phyloP scores from a whole-genome alignment of 2,888 invertebrate species.

The Epinotia ramella region DNA sequence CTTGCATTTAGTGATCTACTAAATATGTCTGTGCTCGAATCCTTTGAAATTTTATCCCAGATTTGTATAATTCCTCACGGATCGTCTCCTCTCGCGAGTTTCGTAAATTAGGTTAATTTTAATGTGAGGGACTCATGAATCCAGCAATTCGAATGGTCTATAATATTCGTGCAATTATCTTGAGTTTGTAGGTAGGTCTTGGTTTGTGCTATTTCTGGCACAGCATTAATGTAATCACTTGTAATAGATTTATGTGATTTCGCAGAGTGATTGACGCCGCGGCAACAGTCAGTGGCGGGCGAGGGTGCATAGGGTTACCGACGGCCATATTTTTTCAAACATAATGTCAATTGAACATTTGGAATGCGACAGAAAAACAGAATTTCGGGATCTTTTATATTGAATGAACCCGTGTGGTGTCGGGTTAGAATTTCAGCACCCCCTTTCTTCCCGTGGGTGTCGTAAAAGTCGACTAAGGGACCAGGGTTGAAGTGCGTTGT shows the following conservation, averaged over 20 bases:
- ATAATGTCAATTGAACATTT: no score
- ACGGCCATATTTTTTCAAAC: neutral
- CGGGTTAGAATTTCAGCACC: no score
- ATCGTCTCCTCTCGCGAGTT: neutral
- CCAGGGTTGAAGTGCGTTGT: no score
- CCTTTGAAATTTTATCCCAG: slow-evolving; percentile 17
- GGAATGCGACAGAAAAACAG: no score
- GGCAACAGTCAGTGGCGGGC: neutral
- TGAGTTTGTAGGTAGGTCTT: neutral
- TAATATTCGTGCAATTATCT: slow-evolving; percentile 9
- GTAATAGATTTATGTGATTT: slow-evolving; percentile 5
- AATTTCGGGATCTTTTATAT: no score
- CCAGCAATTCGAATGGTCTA: slow-evolving; percentile 3
- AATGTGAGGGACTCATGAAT: slow-evolving; percentile 6
- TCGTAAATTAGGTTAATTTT: slow-evolving; percentile 5
- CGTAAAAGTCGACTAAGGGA: no score
- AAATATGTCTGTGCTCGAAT: neutral
- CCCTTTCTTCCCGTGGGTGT: no score
- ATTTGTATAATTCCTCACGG: slow-evolving; percentile 4
- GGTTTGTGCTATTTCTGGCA: neutral
- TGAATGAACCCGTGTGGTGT: no score
- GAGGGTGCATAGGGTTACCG: neutral
- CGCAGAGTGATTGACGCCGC: neutral
- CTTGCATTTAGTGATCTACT: neutral
- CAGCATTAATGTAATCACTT: neutral